Evolutionary conservation across 2,888 invertebrate species (phyloP), one percentile per base, ranked within the genome.

Genomic region (Stratiomys singularior): DNA sequence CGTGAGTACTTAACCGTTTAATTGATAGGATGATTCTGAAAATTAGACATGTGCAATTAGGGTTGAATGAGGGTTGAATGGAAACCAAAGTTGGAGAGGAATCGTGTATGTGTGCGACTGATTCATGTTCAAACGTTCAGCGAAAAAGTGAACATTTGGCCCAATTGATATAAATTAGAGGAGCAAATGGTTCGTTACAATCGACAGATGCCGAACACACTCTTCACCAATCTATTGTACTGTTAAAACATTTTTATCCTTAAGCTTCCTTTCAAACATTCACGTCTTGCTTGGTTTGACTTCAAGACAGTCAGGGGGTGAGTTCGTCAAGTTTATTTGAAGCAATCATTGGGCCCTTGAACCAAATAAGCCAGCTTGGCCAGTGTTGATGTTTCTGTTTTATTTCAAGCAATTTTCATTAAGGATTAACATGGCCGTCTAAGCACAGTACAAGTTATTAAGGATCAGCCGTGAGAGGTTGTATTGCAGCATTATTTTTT

Each of bases 1-100:
- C 79, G 77, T 79, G 79, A 77, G 77, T 74, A 76, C 77, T 77
- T 77, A 77, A 77, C 77, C 69, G 44, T 79, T 76, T 79, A 77
- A 79, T 79, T 79, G 77, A 79, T 79, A 60, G 66, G 77, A 77
- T 77, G 64, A 64, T 74, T 28, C 74, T 60, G 13, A 37, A 44
- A 74, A 74, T 74, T 74, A 74, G 74, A 74, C 74, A 60, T 58
- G 37, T 44, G n/a, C 74, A 27, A 72, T 72, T 66, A 66, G 23
- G 60, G 60, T 23, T 23, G 13, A 60, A 60, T 11, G 25, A 5
- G 52, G 37, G 37, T 37, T 18, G 15, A 15, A 52, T 52, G 15
- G 15, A 5, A 15, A 15, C 18, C 7, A 15, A 18, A 5, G 52
- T 15, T 52, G 46, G 11, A 52, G 52, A 0, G 15, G 15, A 15